Conservation (phyloP, 2,888 invertebrate genomes). For the Tipula vernalis region DNA sequence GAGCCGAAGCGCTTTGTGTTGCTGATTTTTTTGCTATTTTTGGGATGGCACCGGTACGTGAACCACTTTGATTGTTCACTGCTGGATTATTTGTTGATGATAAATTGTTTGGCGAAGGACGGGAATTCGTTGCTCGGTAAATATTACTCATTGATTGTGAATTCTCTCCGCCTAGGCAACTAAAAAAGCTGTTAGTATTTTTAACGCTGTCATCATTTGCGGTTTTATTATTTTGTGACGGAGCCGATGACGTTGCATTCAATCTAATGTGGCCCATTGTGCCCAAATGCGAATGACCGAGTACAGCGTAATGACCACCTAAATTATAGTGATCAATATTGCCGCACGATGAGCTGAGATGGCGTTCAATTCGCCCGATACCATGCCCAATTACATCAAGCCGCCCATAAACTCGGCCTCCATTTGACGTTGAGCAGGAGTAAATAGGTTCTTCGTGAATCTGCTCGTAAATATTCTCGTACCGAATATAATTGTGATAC, state of each 20-base stretch:
- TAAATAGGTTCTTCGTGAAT: constrained; percentile 39
- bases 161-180: constrained; percentile 35
- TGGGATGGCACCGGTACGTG: constrained; percentile 18
- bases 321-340: constrained; percentile 41
- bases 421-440: constrained; percentile 23
- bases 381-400: constrained; percentile 43
- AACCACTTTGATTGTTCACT: not conserved
- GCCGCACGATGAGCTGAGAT: constrained; percentile 53
- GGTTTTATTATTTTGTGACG: not conserved
- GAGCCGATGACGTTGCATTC: constrained; percentile 23
- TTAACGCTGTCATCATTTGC: constrained; percentile 19
- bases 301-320: constrained; percentile 35
- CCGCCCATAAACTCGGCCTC: constrained; percentile 37
- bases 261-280: constrained; percentile 35
- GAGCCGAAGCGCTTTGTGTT: not conserved
- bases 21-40: constrained; percentile 12
- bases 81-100: not conserved
- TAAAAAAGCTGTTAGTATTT: constrained; percentile 34
- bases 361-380: constrained; percentile 44
- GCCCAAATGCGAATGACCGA: constrained; percentile 36
- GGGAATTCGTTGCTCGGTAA: constrained; percentile 23
- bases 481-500: constrained; percentile 31
- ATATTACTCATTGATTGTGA: constrained; percentile 37
- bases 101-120: not conserved
- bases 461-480: constrained; percentile 43